Conservation (phyloP, 2,797 vertebrate species). For the Paedocypris micromegethes region DNA sequence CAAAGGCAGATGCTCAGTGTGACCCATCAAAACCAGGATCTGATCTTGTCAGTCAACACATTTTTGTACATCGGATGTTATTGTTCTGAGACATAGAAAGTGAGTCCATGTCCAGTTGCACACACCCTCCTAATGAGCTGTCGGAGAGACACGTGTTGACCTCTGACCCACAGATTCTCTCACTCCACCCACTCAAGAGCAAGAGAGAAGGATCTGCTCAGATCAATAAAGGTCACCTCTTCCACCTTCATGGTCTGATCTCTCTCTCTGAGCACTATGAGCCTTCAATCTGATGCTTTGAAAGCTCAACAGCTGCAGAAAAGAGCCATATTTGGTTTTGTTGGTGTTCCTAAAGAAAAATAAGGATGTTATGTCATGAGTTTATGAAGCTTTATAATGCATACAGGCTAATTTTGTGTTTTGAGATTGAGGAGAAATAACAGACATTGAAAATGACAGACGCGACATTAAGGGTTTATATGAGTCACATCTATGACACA, state of each 20-base stretch:
- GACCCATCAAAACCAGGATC: no score
- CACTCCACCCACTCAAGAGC: neutral
- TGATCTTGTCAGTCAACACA: no score
- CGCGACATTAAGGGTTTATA: neutral
- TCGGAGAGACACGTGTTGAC: neutral
- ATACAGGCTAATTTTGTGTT: constrained; percentile 4
- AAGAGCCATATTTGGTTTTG: constrained; percentile 22
- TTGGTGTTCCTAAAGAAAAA: constrained; percentile 21
- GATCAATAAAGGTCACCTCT: constrained; percentile 25
- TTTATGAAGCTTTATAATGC: constrained; percentile 12
- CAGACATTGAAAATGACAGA: constrained; percentile 11
- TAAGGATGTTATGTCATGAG: constrained; percentile 10
- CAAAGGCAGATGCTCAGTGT: no score
- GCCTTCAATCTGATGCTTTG: constrained; percentile 9
- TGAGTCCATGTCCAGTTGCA: no score
- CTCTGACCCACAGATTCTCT: constrained; percentile 9
- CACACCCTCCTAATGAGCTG: neutral
- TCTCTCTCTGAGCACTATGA: neutral
- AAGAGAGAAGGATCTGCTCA: neutral
- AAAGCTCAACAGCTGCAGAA: constrained; percentile 9
- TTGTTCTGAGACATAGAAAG: no score
- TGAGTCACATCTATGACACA: constrained; percentile 1
- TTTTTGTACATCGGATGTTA: no score
- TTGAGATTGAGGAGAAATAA: constrained; percentile 12
- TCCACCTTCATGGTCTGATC: constrained; percentile 1